Conservation (phyloP, 2,797 vertebrate genomes). For the Garrulus glandarius region DNA sequence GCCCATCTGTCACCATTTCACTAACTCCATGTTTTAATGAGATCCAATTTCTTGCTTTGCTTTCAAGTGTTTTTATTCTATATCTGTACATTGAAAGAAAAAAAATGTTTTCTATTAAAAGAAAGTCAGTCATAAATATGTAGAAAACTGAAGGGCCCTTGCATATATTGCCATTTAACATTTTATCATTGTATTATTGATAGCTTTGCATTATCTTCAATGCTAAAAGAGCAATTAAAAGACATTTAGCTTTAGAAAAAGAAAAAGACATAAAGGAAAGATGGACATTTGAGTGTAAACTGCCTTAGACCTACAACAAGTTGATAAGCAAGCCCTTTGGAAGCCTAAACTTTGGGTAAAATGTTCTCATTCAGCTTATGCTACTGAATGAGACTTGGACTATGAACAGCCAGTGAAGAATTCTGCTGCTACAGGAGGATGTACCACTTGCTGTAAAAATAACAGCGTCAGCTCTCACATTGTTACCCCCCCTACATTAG, state of each 20-base stretch:
- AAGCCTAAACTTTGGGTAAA: neutral
- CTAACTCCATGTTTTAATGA: constrained; percentile 15
- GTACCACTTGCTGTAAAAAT: neutral
- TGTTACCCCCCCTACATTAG: neutral
- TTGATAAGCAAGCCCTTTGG: neutral
- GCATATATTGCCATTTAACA: neutral
- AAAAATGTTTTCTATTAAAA: neutral
- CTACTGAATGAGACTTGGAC: neutral
- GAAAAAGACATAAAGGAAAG: neutral
- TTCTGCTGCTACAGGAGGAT: neutral
- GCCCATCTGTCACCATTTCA: constrained; percentile 45
- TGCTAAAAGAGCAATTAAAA: neutral
- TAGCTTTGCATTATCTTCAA: neutral
- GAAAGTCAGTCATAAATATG: neutral
- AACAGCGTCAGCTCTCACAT: neutral
- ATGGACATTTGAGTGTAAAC: neutral
- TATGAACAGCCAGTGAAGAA: neutral
- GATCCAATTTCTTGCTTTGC: neutral
- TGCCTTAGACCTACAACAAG: neutral
- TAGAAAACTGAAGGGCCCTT: neutral
- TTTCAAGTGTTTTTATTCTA: constrained; percentile 29
- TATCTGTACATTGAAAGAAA: neutral
- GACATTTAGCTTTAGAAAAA: neutral
- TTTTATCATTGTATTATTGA: neutral
- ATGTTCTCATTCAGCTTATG: neutral